phyloP scores from a whole-genome alignment of 2,113 vertebrate genomes.

The Tricholaema leucomelas region DNA sequence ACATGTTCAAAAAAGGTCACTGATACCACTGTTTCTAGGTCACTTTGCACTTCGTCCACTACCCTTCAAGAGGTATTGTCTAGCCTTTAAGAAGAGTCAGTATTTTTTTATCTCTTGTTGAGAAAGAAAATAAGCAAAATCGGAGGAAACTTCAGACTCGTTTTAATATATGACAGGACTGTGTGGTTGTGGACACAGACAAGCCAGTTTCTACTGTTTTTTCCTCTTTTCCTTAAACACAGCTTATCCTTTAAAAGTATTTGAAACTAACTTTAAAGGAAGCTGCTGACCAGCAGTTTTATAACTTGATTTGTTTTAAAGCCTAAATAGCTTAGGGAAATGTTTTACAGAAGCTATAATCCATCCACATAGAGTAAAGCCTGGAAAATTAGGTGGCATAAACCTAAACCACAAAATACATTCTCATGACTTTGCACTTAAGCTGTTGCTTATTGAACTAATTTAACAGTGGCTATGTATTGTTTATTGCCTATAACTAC shows the following conservation, averaged over 20 bases:
- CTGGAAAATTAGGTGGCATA: slow-evolving; percentile 56
- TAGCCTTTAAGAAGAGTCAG: background rate
- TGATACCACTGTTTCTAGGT: background rate
- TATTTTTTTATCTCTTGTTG: background rate
- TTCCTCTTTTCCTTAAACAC: background rate
- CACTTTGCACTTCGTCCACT: background rate
- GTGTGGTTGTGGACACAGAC: background rate
- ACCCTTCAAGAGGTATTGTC: background rate
- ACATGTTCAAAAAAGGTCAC: background rate
- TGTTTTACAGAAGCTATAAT: slow-evolving; percentile 49
- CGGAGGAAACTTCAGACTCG: background rate
- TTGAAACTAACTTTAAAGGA: slow-evolving; percentile 46
- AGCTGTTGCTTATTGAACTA: slow-evolving; percentile 41
- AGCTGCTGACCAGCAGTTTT: slow-evolving; percentile 62
- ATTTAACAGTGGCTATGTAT: background rate
- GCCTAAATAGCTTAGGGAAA: slow-evolving; percentile 53
- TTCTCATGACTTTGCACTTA: slow-evolving; percentile 57
- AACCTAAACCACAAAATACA: slow-evolving; percentile 27
- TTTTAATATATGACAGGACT: background rate
- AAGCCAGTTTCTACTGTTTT: background rate
- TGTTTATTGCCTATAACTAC: background rate
- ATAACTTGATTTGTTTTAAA: slow-evolving; percentile 64
- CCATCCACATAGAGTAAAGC: slow-evolving; percentile 50
- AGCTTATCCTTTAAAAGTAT: slow-evolving; percentile 32
- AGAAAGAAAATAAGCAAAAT: background rate